These are phyloP conservation scores for Lycocerus yunnanus DNA, from an alignment of 2,888 invertebrate genomes.

Conservation along the genomic window DNA sequence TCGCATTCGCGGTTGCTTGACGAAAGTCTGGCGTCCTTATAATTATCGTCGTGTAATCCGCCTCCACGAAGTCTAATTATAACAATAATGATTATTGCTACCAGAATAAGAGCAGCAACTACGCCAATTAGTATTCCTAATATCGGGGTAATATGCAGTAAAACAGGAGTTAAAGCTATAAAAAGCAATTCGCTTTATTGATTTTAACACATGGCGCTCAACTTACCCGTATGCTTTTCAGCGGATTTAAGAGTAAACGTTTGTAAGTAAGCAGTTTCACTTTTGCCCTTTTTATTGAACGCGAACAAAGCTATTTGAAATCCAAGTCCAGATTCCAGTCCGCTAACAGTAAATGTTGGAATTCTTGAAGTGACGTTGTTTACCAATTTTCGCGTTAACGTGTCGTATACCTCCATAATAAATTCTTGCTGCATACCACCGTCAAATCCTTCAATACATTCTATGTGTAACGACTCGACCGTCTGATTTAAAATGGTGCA, in stretches of 20 bases:
- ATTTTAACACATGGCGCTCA: conserved; percentile 1
- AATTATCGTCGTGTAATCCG: conserved; percentile 49
- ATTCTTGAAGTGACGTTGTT: conserved; percentile 62
- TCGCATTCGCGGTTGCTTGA: conserved; percentile 50
- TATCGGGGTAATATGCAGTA: conserved; percentile 83
- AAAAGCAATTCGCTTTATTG: conserved; percentile 27
- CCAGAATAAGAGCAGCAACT: conserved; percentile 74
- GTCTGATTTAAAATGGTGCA: conserved; percentile 77
- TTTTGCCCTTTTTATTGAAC: conserved; percentile 73
- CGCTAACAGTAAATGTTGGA: conserved; percentile 69
- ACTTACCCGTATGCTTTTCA: conserved; percentile 71
- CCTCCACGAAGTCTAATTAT: conserved; percentile 68
- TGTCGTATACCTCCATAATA: conserved; percentile 71
- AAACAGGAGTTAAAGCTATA: conserved; percentile 69
- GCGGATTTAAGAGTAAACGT: conserved; percentile 74
- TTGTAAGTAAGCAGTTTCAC: conserved; percentile 66
- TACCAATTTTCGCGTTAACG: conserved; percentile 59
- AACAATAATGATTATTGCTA: conserved; percentile 72
- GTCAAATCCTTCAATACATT: conserved; percentile 77
- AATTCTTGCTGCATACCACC: conserved; percentile 76
- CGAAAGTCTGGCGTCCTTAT: conserved; percentile 52
- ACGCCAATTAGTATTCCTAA: conserved; percentile 80
- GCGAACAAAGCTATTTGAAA: conserved; percentile 73
- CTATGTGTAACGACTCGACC: conserved; percentile 71
- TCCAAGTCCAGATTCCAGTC: conserved; percentile 69